Conservation (phyloP, 2,797 vertebrate species). For the Bradypus variegatus region DNA sequence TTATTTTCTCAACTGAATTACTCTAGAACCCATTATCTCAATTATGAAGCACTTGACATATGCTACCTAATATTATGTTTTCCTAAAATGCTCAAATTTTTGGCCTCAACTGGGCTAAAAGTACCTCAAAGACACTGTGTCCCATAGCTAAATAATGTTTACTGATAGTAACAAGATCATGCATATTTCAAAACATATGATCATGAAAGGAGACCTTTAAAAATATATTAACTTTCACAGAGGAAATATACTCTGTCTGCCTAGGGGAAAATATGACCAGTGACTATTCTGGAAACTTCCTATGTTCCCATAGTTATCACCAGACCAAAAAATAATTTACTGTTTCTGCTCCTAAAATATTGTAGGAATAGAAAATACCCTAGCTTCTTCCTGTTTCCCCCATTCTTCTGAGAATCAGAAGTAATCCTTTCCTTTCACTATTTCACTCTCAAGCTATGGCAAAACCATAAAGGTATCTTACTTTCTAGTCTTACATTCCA, state of each 20-base stretch:
- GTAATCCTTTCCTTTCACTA: neutral
- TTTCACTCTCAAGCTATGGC: neutral
- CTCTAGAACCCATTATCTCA: neutral
- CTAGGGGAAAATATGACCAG: neutral
- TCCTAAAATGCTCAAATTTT: constrained; percentile 37
- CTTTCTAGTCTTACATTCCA: neutral
- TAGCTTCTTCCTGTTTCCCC: neutral
- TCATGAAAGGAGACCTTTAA: neutral
- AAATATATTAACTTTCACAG: constrained; percentile 24
- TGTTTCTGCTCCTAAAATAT: neutral
- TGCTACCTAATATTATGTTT: neutral
- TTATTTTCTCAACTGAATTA: neutral
- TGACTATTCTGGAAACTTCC: neutral
- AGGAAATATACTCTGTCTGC: neutral
- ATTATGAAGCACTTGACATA: constrained; percentile 10
- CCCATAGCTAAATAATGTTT: neutral
- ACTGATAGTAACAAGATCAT: neutral
- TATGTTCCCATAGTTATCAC: neutral
- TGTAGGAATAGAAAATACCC: neutral
- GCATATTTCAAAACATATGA: neutral
- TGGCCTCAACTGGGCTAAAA: constrained; percentile 10
- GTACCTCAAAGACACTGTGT: neutral
- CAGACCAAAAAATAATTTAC: neutral
- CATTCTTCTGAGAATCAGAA: constrained; percentile 1
- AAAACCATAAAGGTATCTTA: neutral